These are phyloP conservation scores for Paramormyrops kingsleyae DNA, from an alignment of 2,113 vertebrate species.

Conservation along the genomic window DNA sequence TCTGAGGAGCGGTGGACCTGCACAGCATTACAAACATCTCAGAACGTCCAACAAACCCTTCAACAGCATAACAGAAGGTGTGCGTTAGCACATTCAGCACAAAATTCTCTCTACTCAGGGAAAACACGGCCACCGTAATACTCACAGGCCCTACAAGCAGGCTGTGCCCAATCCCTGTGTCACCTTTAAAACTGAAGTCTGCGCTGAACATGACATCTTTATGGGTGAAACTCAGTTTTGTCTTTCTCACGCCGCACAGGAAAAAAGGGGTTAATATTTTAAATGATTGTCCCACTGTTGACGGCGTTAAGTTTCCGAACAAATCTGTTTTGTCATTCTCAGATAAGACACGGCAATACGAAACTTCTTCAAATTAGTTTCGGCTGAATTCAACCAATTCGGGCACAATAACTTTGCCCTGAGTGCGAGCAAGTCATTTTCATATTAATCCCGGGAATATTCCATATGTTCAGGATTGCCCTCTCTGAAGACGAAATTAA, in stretches of 20 bases:
- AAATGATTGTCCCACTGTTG: not conserved
- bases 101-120: not conserved
- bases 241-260: not conserved
- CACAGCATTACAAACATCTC: not conserved
- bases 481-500: slow-evolving; percentile 5
- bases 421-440: slow-evolving; percentile 3
- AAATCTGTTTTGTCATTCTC: not conserved
- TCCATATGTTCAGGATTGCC: slow-evolving; percentile 1
- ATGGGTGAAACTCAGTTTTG: not conserved
- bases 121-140: not conserved
- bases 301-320: not conserved
- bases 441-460: not conserved
- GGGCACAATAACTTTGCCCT: not conserved
- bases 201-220: not conserved
- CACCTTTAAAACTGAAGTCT: not conserved
- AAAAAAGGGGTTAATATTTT: not conserved
- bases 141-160: not conserved
- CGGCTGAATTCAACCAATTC: not conserved
- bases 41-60: not conserved
- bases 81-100: not conserved
- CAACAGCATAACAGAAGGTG: not conserved
- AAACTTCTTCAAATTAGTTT: slow-evolving; percentile 1
- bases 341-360: slow-evolving; percentile 4
- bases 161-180: not conserved
- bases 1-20: not conserved